phyloP scores from a whole-genome alignment of 2,797 vertebrate species.

The Fratercula arctica region DNA sequence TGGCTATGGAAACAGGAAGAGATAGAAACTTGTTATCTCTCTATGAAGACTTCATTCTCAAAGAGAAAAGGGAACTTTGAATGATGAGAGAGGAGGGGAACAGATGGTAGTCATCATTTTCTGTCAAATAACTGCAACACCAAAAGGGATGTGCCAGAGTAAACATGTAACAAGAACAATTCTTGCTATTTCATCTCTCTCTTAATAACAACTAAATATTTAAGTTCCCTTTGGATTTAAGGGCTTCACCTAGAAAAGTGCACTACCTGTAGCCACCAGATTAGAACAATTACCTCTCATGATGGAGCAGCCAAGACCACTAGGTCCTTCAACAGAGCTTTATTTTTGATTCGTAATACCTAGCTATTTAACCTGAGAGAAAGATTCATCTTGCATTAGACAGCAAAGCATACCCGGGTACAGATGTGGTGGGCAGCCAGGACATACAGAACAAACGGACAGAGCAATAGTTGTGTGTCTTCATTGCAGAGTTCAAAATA shows the following conservation, averaged over 20 bases:
- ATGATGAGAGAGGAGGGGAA: constrained; percentile 22
- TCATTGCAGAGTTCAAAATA: not conserved
- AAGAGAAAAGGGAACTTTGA: not conserved
- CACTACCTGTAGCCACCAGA: not conserved
- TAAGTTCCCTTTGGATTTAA: not conserved
- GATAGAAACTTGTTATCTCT: not conserved
- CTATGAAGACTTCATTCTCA: not conserved
- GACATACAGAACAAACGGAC: not conserved
- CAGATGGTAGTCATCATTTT: constrained; percentile 66
- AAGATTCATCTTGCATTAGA: not conserved
- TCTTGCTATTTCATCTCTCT: constrained; percentile 11
- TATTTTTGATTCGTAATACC: not conserved
- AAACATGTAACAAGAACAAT: constrained; percentile 60
- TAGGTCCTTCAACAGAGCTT: not conserved
- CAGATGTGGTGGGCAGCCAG: not conserved
- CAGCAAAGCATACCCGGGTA: not conserved
- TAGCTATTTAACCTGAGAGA: not conserved
- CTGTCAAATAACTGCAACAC: constrained; percentile 61
- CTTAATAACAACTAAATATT: constrained; percentile 28
- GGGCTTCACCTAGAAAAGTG: not conserved
- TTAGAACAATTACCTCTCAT: not conserved
- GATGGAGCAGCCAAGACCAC: not conserved
- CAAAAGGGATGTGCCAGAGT: constrained; percentile 58
- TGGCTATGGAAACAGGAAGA: constrained; percentile 45
- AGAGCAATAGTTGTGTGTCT: not conserved